Conservation (phyloP, 2,113 vertebrate genomes). For the Hippocampus mohnikei region DNA sequence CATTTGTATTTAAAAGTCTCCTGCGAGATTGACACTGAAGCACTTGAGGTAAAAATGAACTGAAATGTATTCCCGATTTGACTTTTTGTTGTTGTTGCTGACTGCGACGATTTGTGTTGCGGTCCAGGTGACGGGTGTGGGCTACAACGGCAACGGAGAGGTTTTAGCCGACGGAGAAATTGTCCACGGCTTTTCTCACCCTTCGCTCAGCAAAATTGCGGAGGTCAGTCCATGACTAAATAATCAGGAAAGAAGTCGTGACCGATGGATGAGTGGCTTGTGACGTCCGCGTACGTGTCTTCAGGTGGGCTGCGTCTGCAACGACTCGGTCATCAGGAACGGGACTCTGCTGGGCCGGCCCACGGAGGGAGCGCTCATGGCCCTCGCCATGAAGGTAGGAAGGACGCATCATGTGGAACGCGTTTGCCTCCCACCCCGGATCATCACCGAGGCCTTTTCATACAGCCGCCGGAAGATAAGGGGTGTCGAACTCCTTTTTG, state of each 20-base stretch:
- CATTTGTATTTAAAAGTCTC: too few relatives aligned
- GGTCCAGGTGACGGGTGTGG: constrained; percentile 90
- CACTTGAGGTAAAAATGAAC: too few relatives aligned
- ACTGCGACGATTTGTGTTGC: not conserved
- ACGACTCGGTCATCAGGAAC: constrained; percentile 91
- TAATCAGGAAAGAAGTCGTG: not conserved
- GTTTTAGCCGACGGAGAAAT: constrained; percentile 85
- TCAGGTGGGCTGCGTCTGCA: constrained; percentile 92
- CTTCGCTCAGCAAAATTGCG: constrained; percentile 84
- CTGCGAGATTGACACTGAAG: too few relatives aligned
- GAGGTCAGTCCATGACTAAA: constrained; percentile 75
- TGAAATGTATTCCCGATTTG: too few relatives aligned
- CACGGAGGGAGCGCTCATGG: constrained; percentile 92
- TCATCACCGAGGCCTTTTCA: too few relatives aligned
- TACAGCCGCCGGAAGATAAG: too few relatives aligned
- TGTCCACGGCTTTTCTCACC: constrained; percentile 88
- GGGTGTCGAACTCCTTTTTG: too few relatives aligned
- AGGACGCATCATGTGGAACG: not conserved
- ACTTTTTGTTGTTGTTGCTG: not conserved
- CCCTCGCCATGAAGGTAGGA: constrained; percentile 93
- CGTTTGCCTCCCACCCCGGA: too few relatives aligned
- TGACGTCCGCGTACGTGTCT: not conserved
- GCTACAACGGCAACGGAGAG: constrained; percentile 90
- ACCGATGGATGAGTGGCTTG: not conserved
- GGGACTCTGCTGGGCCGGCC: constrained; percentile 88